Conservation (phyloP, 2,888 invertebrate genomes). For the Acrobasis suavella region DNA sequence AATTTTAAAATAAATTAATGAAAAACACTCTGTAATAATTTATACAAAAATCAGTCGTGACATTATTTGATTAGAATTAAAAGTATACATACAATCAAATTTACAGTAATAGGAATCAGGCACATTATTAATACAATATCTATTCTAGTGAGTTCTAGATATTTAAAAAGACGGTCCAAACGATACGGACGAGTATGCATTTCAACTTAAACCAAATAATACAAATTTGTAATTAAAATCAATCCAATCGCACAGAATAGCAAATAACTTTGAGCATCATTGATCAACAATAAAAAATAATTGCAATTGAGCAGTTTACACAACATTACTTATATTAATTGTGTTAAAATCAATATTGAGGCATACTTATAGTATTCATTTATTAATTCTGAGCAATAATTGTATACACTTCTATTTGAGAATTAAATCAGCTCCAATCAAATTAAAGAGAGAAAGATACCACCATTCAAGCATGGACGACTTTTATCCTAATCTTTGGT, state of each 20-base stretch:
- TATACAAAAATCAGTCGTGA: slow-evolving; percentile 80
- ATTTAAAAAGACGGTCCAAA: slow-evolving; percentile 41
- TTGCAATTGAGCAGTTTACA: slow-evolving; percentile 74
- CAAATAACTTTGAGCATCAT: slow-evolving; percentile 76
- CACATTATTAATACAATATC: slow-evolving; percentile 67
- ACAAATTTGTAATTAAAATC: slow-evolving; percentile 37
- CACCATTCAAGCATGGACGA: slow-evolving; percentile 57
- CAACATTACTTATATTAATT: slow-evolving; percentile 51
- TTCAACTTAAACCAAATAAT: slow-evolving; percentile 54
- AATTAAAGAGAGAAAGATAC: slow-evolving; percentile 42
- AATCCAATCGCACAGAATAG: slow-evolving; percentile 62
- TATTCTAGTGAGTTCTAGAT: slow-evolving; percentile 69
- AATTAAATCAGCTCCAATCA: slow-evolving; percentile 45
- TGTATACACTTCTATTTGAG: slow-evolving; percentile 44
- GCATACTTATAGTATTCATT: slow-evolving; percentile 55
- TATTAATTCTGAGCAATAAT: slow-evolving; percentile 55
- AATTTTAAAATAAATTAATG: slow-evolving; percentile 79
- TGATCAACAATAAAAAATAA: slow-evolving; percentile 63
- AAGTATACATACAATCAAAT: slow-evolving; percentile 76
- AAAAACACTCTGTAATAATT: slow-evolving; percentile 79
- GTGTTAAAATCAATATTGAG: slow-evolving; percentile 60
- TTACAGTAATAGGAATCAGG: slow-evolving; percentile 81
- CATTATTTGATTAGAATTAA: slow-evolving; percentile 77
- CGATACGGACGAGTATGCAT: slow-evolving; percentile 63
- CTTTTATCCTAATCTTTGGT: slow-evolving; percentile 79